A percentile compares a stretch with the other conserved stretches of the same genome.
These are phyloP conservation scores for Nomia melanderi DNA, from an alignment of 1,140 invertebrate species.

Conservation along the genomic window DNA sequence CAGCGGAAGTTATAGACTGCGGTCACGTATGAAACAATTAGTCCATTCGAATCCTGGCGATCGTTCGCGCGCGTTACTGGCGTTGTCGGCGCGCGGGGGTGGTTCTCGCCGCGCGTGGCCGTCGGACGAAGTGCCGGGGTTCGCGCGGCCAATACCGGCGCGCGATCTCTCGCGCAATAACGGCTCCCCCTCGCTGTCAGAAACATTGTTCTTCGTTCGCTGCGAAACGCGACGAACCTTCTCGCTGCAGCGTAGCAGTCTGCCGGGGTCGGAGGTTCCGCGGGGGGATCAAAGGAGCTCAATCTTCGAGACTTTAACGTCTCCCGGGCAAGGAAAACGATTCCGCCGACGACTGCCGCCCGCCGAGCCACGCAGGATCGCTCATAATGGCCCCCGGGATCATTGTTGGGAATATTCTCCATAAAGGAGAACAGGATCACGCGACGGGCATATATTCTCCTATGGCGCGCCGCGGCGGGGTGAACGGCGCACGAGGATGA, in stretches of 20 bases:
- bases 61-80: neutral
- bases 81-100: neutral
- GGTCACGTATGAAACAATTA: conserved; percentile 44
- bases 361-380: neutral
- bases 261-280: neutral
- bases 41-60: neutral
- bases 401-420: conserved; percentile 41
- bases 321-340: conserved; percentile 17
- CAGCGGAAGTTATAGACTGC: conserved; percentile 34
- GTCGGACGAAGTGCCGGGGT: neutral
- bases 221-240: neutral
- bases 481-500: neutral
- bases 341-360: neutral
- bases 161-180: conserved; percentile 39
- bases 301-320: conserved; percentile 40
- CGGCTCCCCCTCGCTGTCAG: conserved; percentile 21
- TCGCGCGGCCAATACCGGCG: conserved; percentile 16
- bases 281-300: conserved; percentile 36
- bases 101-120: neutral
- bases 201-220: conserved; percentile 41
- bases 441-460: conserved; percentile 26
- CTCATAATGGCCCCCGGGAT: conserved; percentile 35
- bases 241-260: neutral
- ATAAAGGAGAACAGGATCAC: conserved; percentile 29
- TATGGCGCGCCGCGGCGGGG: neutral